phyloP scores from a whole-genome alignment of 2,888 invertebrate genomes.

The Euplexia lucipara region DNA sequence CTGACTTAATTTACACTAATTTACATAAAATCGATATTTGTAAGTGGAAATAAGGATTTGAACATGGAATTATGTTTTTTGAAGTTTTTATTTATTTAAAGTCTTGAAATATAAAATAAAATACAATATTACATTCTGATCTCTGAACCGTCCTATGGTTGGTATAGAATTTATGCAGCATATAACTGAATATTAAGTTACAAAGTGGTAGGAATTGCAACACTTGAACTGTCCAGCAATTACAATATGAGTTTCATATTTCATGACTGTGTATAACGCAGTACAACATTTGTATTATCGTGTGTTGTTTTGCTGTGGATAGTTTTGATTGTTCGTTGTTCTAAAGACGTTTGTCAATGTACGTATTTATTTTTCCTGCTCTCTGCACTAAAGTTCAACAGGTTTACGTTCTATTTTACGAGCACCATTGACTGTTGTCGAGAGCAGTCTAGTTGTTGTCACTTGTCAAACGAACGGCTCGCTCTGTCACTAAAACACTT shows the following conservation, averaged over 20 bases:
- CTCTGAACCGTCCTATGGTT: background rate
- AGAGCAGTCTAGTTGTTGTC: slow-evolving; percentile 5
- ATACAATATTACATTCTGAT: background rate
- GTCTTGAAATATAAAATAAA: no score
- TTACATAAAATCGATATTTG: no score
- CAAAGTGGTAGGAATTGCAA: background rate
- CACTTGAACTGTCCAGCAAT: slow-evolving; percentile 10
- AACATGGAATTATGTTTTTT: no score
- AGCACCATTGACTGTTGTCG: slow-evolving; percentile 23
- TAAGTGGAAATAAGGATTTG: no score
- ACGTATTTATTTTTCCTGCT: slow-evolving; percentile 13
- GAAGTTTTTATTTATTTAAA: background rate
- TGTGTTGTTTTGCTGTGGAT: background rate
- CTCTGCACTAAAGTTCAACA: slow-evolving; percentile 25
- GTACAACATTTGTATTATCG: slow-evolving; percentile 10
- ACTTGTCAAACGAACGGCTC: slow-evolving; percentile 30
- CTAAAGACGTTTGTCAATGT: background rate
- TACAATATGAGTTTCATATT: slow-evolving; percentile 7
- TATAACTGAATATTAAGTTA: background rate
- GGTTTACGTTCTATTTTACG: slow-evolving; percentile 40
- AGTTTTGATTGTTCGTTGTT: no score
- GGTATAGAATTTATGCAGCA: no score
- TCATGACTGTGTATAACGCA: slow-evolving; percentile 1
- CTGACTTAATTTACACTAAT: no score
- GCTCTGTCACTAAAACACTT: slow-evolving; percentile 28